Evolutionary conservation across 1,140 invertebrate species (phyloP).

Genomic region (Zaprionus kolodkinae): DNA sequence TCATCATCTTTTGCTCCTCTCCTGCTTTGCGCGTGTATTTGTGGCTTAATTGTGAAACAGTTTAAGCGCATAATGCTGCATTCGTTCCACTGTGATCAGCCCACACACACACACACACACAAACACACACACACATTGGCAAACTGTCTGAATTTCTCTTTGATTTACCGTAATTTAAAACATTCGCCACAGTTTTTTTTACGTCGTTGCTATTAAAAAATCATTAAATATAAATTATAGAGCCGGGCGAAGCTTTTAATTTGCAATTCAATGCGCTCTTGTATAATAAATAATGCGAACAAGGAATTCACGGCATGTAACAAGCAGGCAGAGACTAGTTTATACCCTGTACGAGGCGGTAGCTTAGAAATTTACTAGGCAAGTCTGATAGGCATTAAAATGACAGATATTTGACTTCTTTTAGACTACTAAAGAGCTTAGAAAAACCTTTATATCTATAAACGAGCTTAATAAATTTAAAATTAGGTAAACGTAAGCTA

Average conservation of each 20-base stretch:
- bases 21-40: slow-evolving; percentile 19
- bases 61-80: slow-evolving; percentile 69
- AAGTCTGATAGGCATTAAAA: no score
- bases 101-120: background rate
- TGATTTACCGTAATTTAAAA: slow-evolving; percentile 72
- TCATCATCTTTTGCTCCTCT: background rate
- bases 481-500: background rate
- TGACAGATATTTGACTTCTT: no score
- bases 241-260: slow-evolving; percentile 54
- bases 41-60: slow-evolving; percentile 67
- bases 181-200: slow-evolving; percentile 59
- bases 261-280: slow-evolving; percentile 58
- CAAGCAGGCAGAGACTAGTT: background rate
- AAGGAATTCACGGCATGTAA: slow-evolving; percentile 11
- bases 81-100: slow-evolving; percentile 38
- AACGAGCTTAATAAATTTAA: background rate
- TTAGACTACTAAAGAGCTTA: no score
- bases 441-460: no score
- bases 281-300: slow-evolving; percentile 38
- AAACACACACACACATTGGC: slow-evolving; percentile 2
- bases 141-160: slow-evolving; percentile 35
- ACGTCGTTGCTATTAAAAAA: slow-evolving; percentile 48
- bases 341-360: background rate
- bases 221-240: slow-evolving; percentile 62
- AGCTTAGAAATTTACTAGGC: background rate